Evolutionary conservation across 2,797 vertebrate species (phyloP).

Genomic region (Eulemur rubriventer): DNA sequence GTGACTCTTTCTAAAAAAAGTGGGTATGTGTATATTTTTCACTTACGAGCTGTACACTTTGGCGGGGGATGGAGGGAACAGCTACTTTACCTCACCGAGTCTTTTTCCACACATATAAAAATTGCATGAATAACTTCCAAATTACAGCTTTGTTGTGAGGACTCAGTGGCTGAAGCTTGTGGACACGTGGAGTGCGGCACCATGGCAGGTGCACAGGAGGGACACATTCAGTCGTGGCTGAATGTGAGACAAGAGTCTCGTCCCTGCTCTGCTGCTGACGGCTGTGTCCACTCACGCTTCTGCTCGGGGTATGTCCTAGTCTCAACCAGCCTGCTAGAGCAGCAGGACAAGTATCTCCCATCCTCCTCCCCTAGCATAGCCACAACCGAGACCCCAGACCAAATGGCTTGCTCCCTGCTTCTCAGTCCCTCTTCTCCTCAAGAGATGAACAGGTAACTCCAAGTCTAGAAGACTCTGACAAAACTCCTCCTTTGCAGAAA

Average conservation of each 20-base stretch:
- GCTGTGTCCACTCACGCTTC: background rate
- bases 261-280: background rate
- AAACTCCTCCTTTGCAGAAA: background rate
- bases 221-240: too few relatives aligned
- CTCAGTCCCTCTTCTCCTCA: background rate
- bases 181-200: background rate
- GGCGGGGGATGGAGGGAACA: accelerated
- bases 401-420: background rate
- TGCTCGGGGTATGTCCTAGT: background rate
- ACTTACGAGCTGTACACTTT: background rate
- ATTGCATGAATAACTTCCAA: background rate
- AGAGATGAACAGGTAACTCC: background rate
- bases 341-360: too few relatives aligned
- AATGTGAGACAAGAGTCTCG: background rate
- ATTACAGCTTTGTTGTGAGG: background rate
- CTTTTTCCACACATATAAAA: background rate
- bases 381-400: background rate
- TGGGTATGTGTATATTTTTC: background rate
- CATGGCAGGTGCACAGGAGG: accelerated
- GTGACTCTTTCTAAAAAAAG: background rate
- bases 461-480: background rate
- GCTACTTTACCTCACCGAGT: background rate
- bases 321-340: background rate
- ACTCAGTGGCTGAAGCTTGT: background rate
- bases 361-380: too few relatives aligned